Evolutionary conservation across 2,797 vertebrate genomes (phyloP).

Genomic region (Acrossocheilus wenchowensis): DNA sequence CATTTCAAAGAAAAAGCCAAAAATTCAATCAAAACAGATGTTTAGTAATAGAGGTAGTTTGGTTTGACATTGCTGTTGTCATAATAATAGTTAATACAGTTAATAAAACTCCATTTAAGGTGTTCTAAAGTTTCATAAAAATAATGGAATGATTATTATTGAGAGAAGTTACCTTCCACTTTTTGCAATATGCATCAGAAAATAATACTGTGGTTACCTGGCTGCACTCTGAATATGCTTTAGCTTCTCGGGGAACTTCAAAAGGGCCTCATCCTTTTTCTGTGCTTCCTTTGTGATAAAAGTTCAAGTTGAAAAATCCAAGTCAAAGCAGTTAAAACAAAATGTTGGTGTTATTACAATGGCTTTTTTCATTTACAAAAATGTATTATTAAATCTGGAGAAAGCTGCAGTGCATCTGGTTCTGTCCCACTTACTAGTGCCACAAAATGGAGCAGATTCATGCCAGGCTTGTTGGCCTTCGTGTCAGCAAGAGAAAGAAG

Average conservation of each 20-base stretch:
- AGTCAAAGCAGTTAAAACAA: constrained; percentile 29
- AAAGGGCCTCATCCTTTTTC: constrained; percentile 91
- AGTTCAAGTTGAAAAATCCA: constrained; percentile 33
- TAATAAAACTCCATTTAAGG: neutral
- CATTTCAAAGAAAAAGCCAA: neutral
- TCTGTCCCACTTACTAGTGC: constrained; percentile 84
- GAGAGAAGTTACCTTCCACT: neutral
- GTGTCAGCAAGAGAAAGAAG: constrained; percentile 96
- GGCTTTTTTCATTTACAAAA: neutral
- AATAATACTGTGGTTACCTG: constrained; percentile 78
- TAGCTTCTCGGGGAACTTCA: constrained; percentile 92
- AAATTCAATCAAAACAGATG: too few species aligned
- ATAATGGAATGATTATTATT: neutral
- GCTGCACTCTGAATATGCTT: constrained; percentile 88
- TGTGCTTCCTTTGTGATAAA: constrained; percentile 89
- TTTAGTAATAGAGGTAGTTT: neutral
- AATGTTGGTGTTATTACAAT: neutral
- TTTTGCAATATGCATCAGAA: neutral
- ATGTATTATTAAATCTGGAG: neutral
- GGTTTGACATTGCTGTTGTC: neutral
- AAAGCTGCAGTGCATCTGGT: neutral
- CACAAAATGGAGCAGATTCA: constrained; percentile 98
- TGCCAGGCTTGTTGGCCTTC: constrained; percentile 97
- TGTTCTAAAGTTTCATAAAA: neutral
- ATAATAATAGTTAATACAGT: neutral